Evolutionary conservation across 2,113 vertebrate species (phyloP), one percentile per base, ranked within the genome.

Genomic region (Hiodon alosoides): DNA sequence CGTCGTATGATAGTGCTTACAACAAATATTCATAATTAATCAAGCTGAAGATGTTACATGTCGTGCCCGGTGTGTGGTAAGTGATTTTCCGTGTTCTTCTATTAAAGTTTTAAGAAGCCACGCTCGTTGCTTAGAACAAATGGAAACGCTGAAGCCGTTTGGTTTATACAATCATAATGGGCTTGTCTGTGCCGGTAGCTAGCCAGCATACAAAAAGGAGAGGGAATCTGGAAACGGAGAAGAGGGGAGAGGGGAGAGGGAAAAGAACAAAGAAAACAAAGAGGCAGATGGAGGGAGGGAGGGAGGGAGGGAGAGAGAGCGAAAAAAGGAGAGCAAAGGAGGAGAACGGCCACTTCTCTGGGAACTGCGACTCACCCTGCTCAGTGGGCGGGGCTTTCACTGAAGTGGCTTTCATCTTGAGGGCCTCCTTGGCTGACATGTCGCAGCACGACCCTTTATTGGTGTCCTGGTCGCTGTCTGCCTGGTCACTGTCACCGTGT

Each of bases 391-490:
- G 95, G 80, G 94, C 94, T 91, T 96, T 98, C 82, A 95, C 87
- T 76, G 97, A 93, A 74, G 95, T 91, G 54, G 95, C 94, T 93
- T 98, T 99, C 92, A 99, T 92, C 91, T 98, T 99, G 86, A 99
- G 95, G 79, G 97, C 95, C 83, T 99, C 97, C 86, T 97, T 99
- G 87, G 97, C 97, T 80, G 96, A 97, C 97, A 99, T 98, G 87
- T 98, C 97, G 81, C 96, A 98, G 93, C 96, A 99, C 86, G 97
- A 99, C 88, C 97, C 97, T 94, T 98, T 98, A 92, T 98, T 99
- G 88, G 97, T 99, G 92, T 99, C 97, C 91, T 99, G 97, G 92
- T 99, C 97, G 81, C 97, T 99, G 93, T 99, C 97, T 74, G 96
- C 97, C 91, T 98, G 97, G 93, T 98, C 97, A 84, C 97, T 99